These are phyloP conservation scores for Coreius guichenoti DNA, from an alignment of 2,797 vertebrate species.

Conservation along the genomic window DNA sequence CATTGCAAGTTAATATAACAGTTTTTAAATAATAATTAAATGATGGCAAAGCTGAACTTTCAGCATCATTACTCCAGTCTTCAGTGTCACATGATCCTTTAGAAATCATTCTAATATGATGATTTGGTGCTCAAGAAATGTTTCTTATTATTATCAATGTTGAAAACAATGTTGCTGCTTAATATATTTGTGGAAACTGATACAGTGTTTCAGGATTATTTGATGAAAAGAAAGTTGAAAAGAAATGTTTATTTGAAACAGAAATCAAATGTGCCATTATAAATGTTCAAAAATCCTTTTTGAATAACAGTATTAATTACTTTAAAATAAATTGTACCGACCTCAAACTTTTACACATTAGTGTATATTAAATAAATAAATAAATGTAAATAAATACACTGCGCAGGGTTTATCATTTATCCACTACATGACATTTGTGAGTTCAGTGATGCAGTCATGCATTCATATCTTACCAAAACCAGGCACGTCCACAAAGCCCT, in stretches of 20 bases:
- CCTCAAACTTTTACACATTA: neutral
- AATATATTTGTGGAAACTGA: neutral
- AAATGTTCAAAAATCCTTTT: neutral
- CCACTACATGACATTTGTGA: neutral
- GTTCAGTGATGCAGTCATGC: neutral
- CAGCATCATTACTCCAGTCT: neutral
- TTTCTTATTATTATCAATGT: neutral
- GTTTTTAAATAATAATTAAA: neutral
- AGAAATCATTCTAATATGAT: neutral
- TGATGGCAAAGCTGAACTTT: neutral
- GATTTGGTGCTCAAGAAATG: neutral
- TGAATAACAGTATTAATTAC: neutral
- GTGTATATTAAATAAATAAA: too few species aligned
- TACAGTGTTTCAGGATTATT: neutral
- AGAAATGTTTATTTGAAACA: neutral
- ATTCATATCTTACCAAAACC: constrained; percentile 68
- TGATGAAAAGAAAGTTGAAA: neutral
- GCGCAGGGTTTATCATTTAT: neutral
- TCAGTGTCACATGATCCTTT: neutral
- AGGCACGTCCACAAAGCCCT: constrained; percentile 74
- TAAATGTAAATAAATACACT: neutral
- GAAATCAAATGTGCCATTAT: neutral
- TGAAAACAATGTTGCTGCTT: neutral
- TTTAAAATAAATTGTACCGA: neutral
- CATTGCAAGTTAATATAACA: too few species aligned